Percentiles rank a stretch among this genome's conserved stretches.
Conservation (phyloP, 2,888 invertebrate genomes). For the Allacma fusca region DNA sequence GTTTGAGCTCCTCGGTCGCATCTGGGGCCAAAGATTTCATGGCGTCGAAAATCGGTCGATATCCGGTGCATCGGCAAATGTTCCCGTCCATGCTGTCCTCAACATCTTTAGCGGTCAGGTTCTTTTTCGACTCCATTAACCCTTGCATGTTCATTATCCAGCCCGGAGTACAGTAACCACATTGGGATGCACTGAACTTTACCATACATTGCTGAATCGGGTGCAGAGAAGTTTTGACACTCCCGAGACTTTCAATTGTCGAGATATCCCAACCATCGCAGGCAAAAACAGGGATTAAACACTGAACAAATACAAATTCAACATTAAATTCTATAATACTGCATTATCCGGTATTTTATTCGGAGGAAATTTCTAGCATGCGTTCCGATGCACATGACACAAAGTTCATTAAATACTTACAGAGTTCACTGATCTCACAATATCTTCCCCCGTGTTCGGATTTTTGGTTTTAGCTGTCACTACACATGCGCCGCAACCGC, state of each 20-base stretch:
- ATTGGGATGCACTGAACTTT: slow-evolving; percentile 65
- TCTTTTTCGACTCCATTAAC: slow-evolving; percentile 18
- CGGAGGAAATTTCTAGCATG: too few relatives aligned
- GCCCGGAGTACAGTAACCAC: slow-evolving; percentile 66
- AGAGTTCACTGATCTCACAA: slow-evolving; percentile 72
- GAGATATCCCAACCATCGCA: slow-evolving; percentile 65
- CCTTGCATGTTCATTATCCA: slow-evolving; percentile 65
- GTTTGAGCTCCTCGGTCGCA: slow-evolving; percentile 67
- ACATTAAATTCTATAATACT: too few relatives aligned
- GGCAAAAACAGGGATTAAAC: slow-evolving; percentile 64
- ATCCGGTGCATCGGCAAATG: slow-evolving; percentile 80
- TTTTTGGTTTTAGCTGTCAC: slow-evolving; percentile 67
- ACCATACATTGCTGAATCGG: slow-evolving; percentile 64
- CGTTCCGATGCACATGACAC: too few relatives aligned
- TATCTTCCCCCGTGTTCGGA: slow-evolving; percentile 66
- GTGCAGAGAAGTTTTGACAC: slow-evolving; percentile 61
- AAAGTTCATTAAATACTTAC: too few relatives aligned
- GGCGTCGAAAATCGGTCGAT: slow-evolving; percentile 75
- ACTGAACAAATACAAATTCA: slow-evolving; percentile 62
- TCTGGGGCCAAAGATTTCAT: slow-evolving; percentile 78
- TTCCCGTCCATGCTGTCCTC: slow-evolving; percentile 62
- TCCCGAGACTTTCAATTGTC: slow-evolving; percentile 65
- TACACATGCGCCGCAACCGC: slow-evolving; percentile 75
- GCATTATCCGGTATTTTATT: too few relatives aligned
- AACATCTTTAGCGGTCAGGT: not conserved